These are phyloP conservation scores for Chinchilla lanigera DNA, from an alignment of 2,113 vertebrate species.

Conservation along the genomic window DNA sequence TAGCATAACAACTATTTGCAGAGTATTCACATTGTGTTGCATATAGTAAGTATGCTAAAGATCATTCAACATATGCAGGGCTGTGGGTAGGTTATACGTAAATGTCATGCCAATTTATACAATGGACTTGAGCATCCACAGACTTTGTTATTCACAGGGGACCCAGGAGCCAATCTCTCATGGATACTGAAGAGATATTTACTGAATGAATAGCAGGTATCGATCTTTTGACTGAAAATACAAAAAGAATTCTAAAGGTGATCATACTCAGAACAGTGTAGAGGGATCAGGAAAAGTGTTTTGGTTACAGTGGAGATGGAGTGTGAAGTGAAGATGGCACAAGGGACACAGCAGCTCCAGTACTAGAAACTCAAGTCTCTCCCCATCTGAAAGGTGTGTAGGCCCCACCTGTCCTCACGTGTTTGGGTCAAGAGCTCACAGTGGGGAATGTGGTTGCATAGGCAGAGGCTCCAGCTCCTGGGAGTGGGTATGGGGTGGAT, in stretches of 20 bases:
- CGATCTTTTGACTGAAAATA: conserved; percentile 21
- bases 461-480: not conserved
- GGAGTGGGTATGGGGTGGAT: not conserved
- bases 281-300: not conserved
- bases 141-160: not conserved
- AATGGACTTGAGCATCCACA: not conserved
- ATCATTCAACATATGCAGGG: not conserved
- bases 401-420: no score
- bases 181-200: not conserved
- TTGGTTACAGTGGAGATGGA: not conserved
- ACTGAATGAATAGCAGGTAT: not conserved
- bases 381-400: no score
- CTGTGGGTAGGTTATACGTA: not conserved
- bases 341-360: not conserved
- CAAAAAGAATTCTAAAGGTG: not conserved
- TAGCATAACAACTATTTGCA: no score
- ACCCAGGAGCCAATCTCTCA: not conserved
- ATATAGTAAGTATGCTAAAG: not conserved
- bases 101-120: not conserved
- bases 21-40: not conserved
- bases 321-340: not conserved
- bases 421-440: not conserved
- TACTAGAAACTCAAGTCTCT: not conserved
- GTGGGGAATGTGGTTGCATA: fast-evolving
- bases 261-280: not conserved